Evolutionary conservation across 2,797 vertebrate genomes (phyloP).

Genomic region (Mus caroli): DNA sequence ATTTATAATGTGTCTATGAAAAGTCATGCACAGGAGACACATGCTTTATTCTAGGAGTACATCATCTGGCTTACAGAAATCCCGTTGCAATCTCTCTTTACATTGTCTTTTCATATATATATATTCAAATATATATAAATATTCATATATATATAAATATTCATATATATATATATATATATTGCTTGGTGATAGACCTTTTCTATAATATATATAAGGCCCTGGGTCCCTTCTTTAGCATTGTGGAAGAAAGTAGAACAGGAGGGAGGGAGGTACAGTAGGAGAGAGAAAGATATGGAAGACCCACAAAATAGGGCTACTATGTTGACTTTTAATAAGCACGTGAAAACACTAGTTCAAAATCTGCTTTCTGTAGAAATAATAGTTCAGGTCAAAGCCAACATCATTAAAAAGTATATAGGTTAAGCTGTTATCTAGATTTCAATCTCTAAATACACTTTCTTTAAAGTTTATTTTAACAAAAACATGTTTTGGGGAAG

Average conservation of each 20-base stretch:
- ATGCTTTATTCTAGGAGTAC: constrained; percentile 74
- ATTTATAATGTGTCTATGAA: not conserved
- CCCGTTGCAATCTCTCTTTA: constrained; percentile 86
- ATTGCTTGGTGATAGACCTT: not conserved
- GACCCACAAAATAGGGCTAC: constrained; percentile 86
- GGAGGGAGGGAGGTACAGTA: not conserved
- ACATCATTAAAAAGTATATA: not conserved
- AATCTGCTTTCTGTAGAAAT: not conserved
- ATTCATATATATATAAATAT: too few species aligned
- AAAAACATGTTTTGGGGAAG: not conserved
- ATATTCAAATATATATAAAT: too few species aligned
- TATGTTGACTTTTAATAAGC: constrained; percentile 86
- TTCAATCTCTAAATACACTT: constrained; percentile 23
- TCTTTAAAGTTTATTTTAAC: constrained; percentile 60
- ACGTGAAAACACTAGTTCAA: constrained; percentile 80
- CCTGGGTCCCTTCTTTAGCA: not conserved
- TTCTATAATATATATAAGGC: not conserved
- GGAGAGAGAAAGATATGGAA: not conserved
- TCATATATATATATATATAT: too few species aligned
- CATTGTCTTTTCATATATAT: constrained; percentile 84
- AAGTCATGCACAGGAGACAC: constrained; percentile 73
- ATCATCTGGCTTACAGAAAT: constrained; percentile 59
- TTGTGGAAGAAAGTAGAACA: not conserved
- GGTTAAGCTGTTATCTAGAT: not conserved
- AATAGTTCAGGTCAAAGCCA: constrained; percentile 11